These are phyloP conservation scores for Choristoneura fumiferana DNA, from an alignment of 1,140 invertebrate species.

Conservation along the genomic window DNA sequence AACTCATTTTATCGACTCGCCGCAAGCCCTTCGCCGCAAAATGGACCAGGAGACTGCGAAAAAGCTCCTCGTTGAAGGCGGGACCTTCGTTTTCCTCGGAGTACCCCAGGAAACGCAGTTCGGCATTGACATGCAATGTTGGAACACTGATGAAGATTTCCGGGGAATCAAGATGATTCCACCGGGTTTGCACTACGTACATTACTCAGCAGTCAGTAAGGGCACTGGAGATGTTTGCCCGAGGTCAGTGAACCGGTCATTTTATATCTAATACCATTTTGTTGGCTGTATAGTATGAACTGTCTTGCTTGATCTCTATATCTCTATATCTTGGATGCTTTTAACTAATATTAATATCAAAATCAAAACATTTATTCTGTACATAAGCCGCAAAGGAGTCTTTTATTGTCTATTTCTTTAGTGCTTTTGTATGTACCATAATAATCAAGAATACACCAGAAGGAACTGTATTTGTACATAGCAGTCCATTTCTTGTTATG, in stretches of 20 bases:
- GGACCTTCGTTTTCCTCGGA: slow-evolving; percentile 88
- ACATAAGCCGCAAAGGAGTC: too few relatives aligned
- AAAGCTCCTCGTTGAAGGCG: slow-evolving; percentile 89
- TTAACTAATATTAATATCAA: too few relatives aligned
- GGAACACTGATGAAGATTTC: slow-evolving; percentile 95
- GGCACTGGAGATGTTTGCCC: slow-evolving; percentile 77
- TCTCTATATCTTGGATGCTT: too few relatives aligned
- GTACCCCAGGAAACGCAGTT: slow-evolving; percentile 94
- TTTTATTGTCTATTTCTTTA: too few relatives aligned
- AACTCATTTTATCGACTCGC: slow-evolving; percentile 32
- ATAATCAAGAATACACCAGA: too few relatives aligned
- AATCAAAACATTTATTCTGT: too few relatives aligned
- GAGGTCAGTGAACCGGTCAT: slow-evolving; percentile 30
- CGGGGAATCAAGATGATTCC: slow-evolving; percentile 99
- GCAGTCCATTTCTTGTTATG: too few relatives aligned
- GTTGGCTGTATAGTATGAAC: background rate
- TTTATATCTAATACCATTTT: background rate
- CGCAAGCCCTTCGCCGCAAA: slow-evolving; percentile 26
- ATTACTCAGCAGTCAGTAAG: slow-evolving; percentile 86
- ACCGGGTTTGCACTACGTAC: slow-evolving; percentile 96
- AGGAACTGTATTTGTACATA: too few relatives aligned
- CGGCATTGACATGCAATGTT: slow-evolving; percentile 97
- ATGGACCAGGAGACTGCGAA: slow-evolving; percentile 90
- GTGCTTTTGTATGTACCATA: too few relatives aligned
- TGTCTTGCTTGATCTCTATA: too few relatives aligned